Base-by-base conservation (phyloP, 2,113 vertebrate species). In the Ceyx margarethae region DNA sequence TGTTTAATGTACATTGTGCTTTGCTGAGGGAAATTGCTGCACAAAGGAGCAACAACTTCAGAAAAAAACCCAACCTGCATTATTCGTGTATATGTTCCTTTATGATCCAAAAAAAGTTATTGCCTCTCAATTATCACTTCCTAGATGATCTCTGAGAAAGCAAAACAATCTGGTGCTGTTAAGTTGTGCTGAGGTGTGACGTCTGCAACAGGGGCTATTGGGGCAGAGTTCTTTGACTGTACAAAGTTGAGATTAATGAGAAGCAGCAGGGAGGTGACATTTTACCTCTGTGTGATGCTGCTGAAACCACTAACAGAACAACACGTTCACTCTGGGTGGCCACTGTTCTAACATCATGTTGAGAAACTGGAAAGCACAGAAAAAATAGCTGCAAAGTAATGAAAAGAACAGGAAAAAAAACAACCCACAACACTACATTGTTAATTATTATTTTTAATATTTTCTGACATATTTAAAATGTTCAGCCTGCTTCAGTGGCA, bases 211-310 rank as follows among this genome's bases (percentile, higher is more conserved):
- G 50, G 14, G 50, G 37, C 58, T 91, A 29, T 18, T 42, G 57
- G 81, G 58, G 54, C 66, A 92, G 74, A 87, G 62, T 61, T 91
- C 45, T 72, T 81, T 57, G 62, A 46, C 74, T 79, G 62, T 87
- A 91, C 78, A 92, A 89, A 75, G 40, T 60, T 82, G 46, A 42
- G 42, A 95, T 89, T 96, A 94, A 95, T 80, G 75, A 94, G 78
- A 33, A 93, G 33, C 94, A 95, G 93, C 81, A 85, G 93, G 91
- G 75, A 95, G 23, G 37, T 95, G 84, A 91, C 87, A 92, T 95
- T 94, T 93, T 93, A 76, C 58, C 67, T 90, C 93, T 75, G 66
- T 53, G 45, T 50, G 81, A 57, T 85, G 75, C 78, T 94, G 74
- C 81, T 85, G 89, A 91, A 85, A 93, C 92, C 87, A 89, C 85